Evolutionary conservation across 2,888 invertebrate species (phyloP).

Genomic region (Pyrrhosoma nymphula): DNA sequence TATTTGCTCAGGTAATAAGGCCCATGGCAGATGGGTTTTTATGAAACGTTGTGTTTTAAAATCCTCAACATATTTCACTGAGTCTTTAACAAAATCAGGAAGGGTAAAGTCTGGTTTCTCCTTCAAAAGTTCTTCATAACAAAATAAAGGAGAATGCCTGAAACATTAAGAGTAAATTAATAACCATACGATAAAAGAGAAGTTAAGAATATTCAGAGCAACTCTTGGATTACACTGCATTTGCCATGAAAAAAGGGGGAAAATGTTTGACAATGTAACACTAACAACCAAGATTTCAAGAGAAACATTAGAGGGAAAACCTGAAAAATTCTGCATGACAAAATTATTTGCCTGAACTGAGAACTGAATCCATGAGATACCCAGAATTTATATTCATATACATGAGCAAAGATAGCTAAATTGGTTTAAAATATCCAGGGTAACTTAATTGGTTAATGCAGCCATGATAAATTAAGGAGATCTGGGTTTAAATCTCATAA

Average conservation of each 20-base stretch:
- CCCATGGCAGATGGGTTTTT: constrained; percentile 75
- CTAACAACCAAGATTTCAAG: not conserved
- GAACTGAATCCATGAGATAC: too few species aligned
- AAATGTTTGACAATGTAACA: too few species aligned
- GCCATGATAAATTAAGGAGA: too few species aligned
- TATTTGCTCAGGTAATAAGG: constrained; percentile 73
- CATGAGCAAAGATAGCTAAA: too few species aligned
- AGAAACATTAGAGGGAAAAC: too few species aligned
- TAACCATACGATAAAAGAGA: constrained; percentile 24
- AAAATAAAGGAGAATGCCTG: constrained; percentile 77
- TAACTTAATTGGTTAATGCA: too few species aligned
- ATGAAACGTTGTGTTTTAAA: constrained; percentile 73
- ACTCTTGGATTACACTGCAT: not conserved
- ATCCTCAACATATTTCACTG: constrained; percentile 57
- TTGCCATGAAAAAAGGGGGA: too few species aligned
- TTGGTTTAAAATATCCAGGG: too few species aligned
- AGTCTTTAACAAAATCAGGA: constrained; percentile 75
- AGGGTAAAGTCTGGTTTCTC: constrained; percentile 76
- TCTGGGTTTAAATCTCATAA: too few species aligned
- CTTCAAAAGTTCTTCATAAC: constrained; percentile 76
- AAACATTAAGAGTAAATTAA: constrained; percentile 69
- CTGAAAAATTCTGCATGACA: too few species aligned
- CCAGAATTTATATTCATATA: too few species aligned
- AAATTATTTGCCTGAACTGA: too few species aligned
- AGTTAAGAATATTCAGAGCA: constrained; percentile 32